A percentile compares a stretch with the other conserved stretches of the same genome.
Conservation (phyloP, 2,113 vertebrate genomes). For the Rhinopomastus cyanomelas region DNA sequence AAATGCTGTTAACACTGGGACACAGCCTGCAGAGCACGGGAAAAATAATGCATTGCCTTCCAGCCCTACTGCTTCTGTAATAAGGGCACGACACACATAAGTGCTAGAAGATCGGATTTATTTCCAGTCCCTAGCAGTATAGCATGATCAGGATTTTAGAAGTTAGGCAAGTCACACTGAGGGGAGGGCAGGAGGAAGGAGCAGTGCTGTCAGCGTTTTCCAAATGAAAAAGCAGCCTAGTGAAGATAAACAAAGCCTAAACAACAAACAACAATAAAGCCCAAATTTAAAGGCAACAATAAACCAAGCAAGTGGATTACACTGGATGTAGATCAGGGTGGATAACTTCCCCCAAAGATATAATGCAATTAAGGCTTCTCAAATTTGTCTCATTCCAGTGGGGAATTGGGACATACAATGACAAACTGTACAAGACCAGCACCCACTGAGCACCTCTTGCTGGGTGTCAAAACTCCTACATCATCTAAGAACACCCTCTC, state of each 20-base stretch:
- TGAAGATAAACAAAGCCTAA: background rate
- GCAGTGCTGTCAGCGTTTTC: background rate
- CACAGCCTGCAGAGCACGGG: background rate
- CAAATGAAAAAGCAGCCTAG: background rate
- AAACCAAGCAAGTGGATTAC: background rate
- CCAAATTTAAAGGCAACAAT: background rate
- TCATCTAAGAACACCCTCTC: background rate
- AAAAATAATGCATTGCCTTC: background rate
- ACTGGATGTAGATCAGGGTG: background rate
- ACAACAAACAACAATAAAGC: background rate
- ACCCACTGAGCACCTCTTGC: background rate
- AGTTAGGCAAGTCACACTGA: background rate
- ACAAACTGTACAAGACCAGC: background rate
- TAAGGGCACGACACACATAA: conserved; percentile 14
- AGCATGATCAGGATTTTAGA: background rate
- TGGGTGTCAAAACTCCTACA: background rate
- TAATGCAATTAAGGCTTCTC: background rate
- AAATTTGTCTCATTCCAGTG: background rate
- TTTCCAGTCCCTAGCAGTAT: background rate
- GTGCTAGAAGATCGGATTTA: background rate
- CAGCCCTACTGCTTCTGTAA: background rate
- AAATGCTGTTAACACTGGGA: conserved; percentile 9
- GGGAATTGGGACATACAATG: background rate
- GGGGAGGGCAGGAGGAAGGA: background rate
- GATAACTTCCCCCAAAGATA: background rate